Percentiles rank a stretch among this genome's conserved stretches.
phyloP scores from a whole-genome alignment of 2,888 invertebrate species.

The Dermolepida albohirtum region DNA sequence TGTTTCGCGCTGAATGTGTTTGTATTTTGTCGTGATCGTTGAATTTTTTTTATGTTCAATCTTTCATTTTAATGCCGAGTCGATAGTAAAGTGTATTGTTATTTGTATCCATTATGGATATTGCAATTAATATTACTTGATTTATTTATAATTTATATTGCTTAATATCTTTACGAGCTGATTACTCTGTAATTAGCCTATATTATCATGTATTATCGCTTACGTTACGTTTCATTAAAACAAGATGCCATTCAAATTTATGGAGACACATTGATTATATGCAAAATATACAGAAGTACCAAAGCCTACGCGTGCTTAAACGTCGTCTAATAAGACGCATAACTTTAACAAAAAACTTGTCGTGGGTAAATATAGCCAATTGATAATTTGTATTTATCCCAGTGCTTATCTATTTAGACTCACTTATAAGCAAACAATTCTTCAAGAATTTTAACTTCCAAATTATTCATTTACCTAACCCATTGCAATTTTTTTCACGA shows the following conservation, averaged over 20 bases:
- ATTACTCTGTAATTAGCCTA: constrained; percentile 16
- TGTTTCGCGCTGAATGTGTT: too few relatives aligned
- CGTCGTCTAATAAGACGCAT: constrained; percentile 21
- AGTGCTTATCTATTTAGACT: too few relatives aligned
- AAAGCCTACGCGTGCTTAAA: constrained; percentile 20
- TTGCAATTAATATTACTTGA: constrained; percentile 18
- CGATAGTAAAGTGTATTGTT: too few relatives aligned
- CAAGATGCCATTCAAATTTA: constrained; percentile 31
- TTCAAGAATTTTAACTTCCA: too few relatives aligned
- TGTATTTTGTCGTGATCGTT: too few relatives aligned
- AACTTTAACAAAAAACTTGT: constrained; percentile 10
- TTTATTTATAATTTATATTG: constrained; percentile 12
- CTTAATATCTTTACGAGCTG: constrained; percentile 8
- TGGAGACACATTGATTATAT: constrained; percentile 29
- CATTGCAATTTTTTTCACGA: too few relatives aligned
- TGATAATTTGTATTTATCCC: constrained; percentile 13
- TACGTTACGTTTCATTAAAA: constrained; percentile 18
- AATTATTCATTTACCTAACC: too few relatives aligned
- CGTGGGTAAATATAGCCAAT: background rate
- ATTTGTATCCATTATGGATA: too few relatives aligned
- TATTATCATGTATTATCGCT: constrained; percentile 14
- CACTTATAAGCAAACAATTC: too few relatives aligned
- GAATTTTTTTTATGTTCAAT: too few relatives aligned
- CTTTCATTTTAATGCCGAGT: too few relatives aligned
- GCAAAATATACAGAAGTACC: constrained; percentile 27